phyloP scores from a whole-genome alignment of 2,888 invertebrate genomes.

The Drosophila phalerata region DNA sequence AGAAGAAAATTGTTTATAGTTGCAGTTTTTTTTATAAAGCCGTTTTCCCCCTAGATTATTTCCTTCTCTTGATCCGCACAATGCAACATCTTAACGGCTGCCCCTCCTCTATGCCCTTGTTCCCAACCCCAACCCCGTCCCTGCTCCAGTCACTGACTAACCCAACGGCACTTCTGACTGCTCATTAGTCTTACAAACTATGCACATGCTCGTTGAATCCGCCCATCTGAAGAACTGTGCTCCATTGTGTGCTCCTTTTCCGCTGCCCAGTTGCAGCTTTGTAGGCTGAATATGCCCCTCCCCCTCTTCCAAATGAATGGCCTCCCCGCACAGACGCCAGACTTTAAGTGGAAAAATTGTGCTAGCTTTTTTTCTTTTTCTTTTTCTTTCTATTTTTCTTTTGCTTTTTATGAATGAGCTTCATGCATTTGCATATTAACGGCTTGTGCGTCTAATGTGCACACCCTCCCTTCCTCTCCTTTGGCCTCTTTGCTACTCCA shows the following conservation, averaged over 20 bases:
- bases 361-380: conserved; percentile 9
- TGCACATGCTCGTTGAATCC: conserved; percentile 55
- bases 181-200: conserved; percentile 77
- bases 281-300: conserved; percentile 1
- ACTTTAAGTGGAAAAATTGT: conserved; percentile 37
- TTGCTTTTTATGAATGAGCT: conserved; percentile 61
- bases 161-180: conserved; percentile 40
- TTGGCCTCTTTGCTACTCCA: neutral
- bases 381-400: conserved; percentile 29
- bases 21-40: neutral
- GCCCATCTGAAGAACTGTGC: conserved; percentile 11
- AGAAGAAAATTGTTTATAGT: conserved; percentile 18
- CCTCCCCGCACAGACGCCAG: conserved; percentile 48
- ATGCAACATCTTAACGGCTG: conserved; percentile 40
- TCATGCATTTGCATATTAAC: conserved; percentile 77
- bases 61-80: conserved; percentile 10
- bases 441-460: conserved; percentile 79
- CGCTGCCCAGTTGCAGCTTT: conserved; percentile 46
- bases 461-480: conserved; percentile 40
- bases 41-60: conserved; percentile 1
- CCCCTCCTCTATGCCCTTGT: neutral
- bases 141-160: conserved; percentile 2
- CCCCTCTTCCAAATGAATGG: conserved; percentile 41
- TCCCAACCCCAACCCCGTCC: too few relatives aligned
- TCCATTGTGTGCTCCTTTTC: conserved; percentile 50